Percentiles rank a stretch among this genome's conserved stretches.
phyloP scores from a whole-genome alignment of 2,888 invertebrate species.

The Podotricha telesiphe region DNA sequence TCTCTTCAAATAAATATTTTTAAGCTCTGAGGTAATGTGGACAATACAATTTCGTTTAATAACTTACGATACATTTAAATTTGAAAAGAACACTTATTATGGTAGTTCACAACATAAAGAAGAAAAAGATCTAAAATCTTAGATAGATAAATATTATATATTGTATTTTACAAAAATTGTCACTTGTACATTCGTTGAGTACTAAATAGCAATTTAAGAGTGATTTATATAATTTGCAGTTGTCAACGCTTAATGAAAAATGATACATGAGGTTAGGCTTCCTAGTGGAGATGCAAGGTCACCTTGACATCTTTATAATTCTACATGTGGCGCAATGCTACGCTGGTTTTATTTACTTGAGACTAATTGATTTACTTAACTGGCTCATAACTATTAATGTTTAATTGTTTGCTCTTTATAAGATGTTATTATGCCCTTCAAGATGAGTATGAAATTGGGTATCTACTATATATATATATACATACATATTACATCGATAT shows the following conservation, averaged over 20 bases:
- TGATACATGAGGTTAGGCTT: constrained; percentile 46
- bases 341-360: neutral
- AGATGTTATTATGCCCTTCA: neutral
- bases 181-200: constrained; percentile 1
- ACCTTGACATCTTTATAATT: constrained; percentile 37
- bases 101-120: no score
- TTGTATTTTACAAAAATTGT: neutral
- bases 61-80: no score
- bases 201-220: constrained; percentile 32
- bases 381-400: no score
- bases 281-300: constrained; percentile 50
- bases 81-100: no score
- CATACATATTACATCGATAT: neutral
- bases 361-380: neutral
- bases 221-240: constrained; percentile 43
- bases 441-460: neutral
- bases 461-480: neutral
- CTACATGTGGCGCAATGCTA: neutral
- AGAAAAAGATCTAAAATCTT: neutral
- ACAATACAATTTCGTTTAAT: no score
- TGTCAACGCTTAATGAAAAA: constrained; percentile 47
- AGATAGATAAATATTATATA: neutral
- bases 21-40: no score
- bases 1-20: no score
- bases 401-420: neutral